These are phyloP conservation scores for Rhyacophila evoluta DNA, from an alignment of 2,888 invertebrate species.

Conservation along the genomic window DNA sequence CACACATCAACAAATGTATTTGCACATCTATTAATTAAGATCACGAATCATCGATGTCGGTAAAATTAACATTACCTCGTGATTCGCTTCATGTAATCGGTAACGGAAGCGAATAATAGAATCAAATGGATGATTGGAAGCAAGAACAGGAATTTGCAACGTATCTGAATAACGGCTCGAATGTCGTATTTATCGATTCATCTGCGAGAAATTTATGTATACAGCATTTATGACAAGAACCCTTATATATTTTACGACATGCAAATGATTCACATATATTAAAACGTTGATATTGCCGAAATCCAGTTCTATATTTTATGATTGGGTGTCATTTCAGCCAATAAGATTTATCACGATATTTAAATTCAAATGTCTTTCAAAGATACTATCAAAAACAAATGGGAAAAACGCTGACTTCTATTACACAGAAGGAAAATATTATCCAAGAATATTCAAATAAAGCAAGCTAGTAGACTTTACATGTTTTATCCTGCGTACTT, in stretches of 20 bases:
- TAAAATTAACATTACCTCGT: too few relatives aligned
- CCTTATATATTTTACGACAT: background rate
- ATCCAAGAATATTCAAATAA: background rate
- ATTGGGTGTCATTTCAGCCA: too few relatives aligned
- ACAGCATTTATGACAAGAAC: background rate
- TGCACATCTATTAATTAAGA: background rate
- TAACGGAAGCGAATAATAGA: background rate
- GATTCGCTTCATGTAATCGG: background rate
- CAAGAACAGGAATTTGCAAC: slow-evolving; percentile 8
- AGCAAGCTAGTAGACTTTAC: background rate
- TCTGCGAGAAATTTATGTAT: background rate
- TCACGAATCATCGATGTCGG: background rate
- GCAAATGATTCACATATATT: background rate
- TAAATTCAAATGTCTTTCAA: background rate
- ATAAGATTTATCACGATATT: background rate
- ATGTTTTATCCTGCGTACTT: background rate
- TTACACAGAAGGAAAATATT: background rate
- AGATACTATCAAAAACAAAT: background rate
- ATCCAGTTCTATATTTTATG: too few relatives aligned
- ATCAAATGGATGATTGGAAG: slow-evolving; percentile 9
- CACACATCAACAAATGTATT: background rate
- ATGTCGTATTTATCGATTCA: background rate
- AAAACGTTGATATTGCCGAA: background rate
- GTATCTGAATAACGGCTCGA: background rate
- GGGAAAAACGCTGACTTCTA: background rate